A percentile compares a stretch with the other conserved stretches of the same genome.
Evolutionary conservation across 2,888 invertebrate genomes (phyloP).

Genomic region (Incurvaria masculella): DNA sequence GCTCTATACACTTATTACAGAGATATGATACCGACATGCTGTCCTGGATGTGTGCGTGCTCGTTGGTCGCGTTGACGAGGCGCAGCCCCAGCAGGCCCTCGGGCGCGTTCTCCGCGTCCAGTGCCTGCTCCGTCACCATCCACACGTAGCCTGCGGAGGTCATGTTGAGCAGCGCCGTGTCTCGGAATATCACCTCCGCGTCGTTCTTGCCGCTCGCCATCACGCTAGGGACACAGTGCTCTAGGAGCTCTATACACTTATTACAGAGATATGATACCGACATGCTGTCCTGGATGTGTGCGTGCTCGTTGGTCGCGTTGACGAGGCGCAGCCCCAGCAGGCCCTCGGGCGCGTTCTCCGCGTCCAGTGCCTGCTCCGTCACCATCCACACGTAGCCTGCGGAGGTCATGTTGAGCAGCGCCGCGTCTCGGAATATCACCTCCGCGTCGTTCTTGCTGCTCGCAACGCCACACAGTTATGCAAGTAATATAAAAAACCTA

Average conservation of each 20-base stretch:
- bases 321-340: constrained; percentile 84
- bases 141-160: constrained; percentile 91
- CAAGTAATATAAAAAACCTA: no score
- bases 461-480: no score
- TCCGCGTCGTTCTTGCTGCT: constrained; percentile 86
- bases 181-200: constrained; percentile 85
- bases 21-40: constrained; percentile 76
- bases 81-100: constrained; percentile 86
- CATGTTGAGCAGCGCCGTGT: constrained; percentile 85
- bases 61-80: constrained; percentile 88
- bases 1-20: no score
- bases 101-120: constrained; percentile 84
- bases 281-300: constrained; percentile 91
- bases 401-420: constrained; percentile 83
- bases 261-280: no score
- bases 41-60: constrained; percentile 89
- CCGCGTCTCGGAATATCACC: constrained; percentile 87
- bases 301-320: constrained; percentile 88
- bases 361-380: constrained; percentile 89
- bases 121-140: constrained; percentile 95
- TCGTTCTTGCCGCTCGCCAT: constrained; percentile 86
- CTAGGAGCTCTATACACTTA: no score
- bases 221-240: no score
- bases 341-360: constrained; percentile 86
- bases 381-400: constrained; percentile 96